Evolutionary conservation across 2,113 vertebrate genomes (phyloP), one percentile per base, ranked within the genome.

Genomic region (Sapayoa aenigma): DNA sequence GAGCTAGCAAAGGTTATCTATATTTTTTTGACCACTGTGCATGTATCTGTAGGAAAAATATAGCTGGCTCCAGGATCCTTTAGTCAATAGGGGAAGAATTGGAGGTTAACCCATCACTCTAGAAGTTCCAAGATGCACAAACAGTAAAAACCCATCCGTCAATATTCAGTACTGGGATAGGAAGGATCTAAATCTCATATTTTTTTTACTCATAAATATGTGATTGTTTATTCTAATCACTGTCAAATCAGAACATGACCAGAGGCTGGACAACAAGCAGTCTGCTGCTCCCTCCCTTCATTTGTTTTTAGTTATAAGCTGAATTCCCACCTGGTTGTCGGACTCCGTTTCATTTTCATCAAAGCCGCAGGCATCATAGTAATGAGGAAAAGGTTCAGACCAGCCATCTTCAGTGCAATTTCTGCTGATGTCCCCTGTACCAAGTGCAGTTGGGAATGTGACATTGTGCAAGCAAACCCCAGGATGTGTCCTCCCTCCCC

Each of bases 361-460:
- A 46, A 98, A 98, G 67, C 98, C 98, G 3, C 99, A 99, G 53
- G 99, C 98, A 6, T 99, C 99, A 3, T 98, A 97, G 58, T 99
- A 99, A 83, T 99, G 99, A 50, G 99, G 99, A 95, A 98, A 99
- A 8, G 99, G 98, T 53, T 99, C 99, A 0, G 99, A 99, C 99
- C 99, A 99, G 89, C 99, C 99, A 0, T 98, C 97, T 46, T 99
- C 98, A 0, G 99, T 99, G 90, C 99, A 99, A 95, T 99, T 99
- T 58, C 99, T 98, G 97, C 98, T 99, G 91, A 99, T 98, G 56
- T 97, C 97, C 11, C 98, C 98, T 94, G 97, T 80, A 77, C 97
- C 98, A 80, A 89, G 23, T 31, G 56, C 47, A 89, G 19, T 6
- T 22, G 46, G 33, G 24, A 89, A 74, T 19, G 71, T 89, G 55